Conservation (phyloP, 2,113 vertebrate species). For the Monopterus albus region DNA sequence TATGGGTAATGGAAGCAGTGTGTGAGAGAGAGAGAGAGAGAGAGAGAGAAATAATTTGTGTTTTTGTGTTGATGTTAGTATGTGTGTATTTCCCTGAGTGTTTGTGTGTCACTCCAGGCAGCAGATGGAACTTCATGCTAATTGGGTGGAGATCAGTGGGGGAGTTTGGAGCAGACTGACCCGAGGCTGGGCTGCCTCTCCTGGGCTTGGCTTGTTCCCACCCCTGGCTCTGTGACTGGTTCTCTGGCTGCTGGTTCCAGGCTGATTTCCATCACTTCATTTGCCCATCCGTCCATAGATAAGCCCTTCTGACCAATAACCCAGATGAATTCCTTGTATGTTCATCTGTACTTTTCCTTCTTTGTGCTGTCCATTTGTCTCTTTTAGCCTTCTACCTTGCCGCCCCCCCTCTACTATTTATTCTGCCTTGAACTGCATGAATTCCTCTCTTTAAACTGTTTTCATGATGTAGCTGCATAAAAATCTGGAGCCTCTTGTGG, state of each 20-base stretch:
- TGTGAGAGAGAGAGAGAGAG: too few relatives aligned
- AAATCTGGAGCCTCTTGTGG: background rate
- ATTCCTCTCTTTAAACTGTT: background rate
- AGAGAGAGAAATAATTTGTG: slow-evolving; percentile 23
- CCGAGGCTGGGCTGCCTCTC: slow-evolving; percentile 63
- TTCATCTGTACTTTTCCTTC: slow-evolving; percentile 33
- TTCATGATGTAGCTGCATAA: background rate
- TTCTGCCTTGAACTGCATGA: background rate
- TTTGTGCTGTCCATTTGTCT: slow-evolving; percentile 20
- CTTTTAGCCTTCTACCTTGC: background rate
- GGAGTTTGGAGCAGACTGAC: slow-evolving; percentile 76
- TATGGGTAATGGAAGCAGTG: slow-evolving; percentile 66
- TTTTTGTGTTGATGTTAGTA: slow-evolving; percentile 33
- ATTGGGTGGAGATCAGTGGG: slow-evolving; percentile 82
- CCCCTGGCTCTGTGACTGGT: slow-evolving; percentile 50
- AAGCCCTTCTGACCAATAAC: slow-evolving; percentile 51
- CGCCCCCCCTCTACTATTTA: background rate
- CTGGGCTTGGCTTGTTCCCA: slow-evolving; percentile 68
- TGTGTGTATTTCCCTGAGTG: slow-evolving; percentile 12
- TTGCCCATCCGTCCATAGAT: slow-evolving; percentile 48
- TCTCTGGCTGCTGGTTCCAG: slow-evolving; percentile 51
- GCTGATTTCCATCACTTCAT: slow-evolving; percentile 62
- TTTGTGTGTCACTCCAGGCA: slow-evolving; percentile 61
- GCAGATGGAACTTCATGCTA: slow-evolving; percentile 83
- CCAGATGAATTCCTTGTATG: slow-evolving; percentile 14